Evolutionary conservation across 1,140 invertebrate genomes (phyloP), one percentile per base, ranked within the genome.

Genomic region (Watersipora subatra): DNA sequence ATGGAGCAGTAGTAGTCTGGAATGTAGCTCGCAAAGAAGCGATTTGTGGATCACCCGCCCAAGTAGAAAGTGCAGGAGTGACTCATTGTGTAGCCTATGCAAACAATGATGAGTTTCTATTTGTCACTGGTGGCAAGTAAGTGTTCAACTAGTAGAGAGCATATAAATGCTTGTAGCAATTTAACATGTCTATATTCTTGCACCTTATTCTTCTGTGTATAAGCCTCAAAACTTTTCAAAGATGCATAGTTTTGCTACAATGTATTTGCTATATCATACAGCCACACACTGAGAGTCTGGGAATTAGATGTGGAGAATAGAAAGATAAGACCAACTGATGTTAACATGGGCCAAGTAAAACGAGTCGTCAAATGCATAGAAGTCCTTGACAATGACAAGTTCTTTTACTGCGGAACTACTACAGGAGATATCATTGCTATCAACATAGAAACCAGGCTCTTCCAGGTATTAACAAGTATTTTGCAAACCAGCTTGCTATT

Each of bases 381-480:
- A 70, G 78, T 82, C 68, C 67, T 86, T 69, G 75, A 79, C 1
- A 83, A 85, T 62, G 90, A 92, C 73, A 82, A 85, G 30, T 85
- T 83, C 65, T 85, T 87, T 26, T 92, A 88, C 73, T 89, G 91
- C 72, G 92, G 92, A 17, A 94, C 91, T 22, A 86, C 86, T 72
- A 90, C 88, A 20, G 88, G 87, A 1, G 87, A 88, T 71, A 82
- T 88, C 12, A 73, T 87, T 27, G 69, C 68, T 34, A 70, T 81
- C 27, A 84, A 81, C 65, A 75, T 78, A 63, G 69, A 72, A 25
- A 72, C 70, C 24, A 69, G 69, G 46, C 68, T 67, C 55, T 73
- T 81, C 61, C 73, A 76, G 34, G 34, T 46, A 46, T 46, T 12
- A 12, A 46, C n/a, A 46, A n/a, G n/a, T n/a, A n/a, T n/a, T n/a